Evolutionary conservation across 2,797 vertebrate genomes (phyloP), one percentile per base, ranked within the genome.

Genomic region (Tenualosa thibaudeaui): DNA sequence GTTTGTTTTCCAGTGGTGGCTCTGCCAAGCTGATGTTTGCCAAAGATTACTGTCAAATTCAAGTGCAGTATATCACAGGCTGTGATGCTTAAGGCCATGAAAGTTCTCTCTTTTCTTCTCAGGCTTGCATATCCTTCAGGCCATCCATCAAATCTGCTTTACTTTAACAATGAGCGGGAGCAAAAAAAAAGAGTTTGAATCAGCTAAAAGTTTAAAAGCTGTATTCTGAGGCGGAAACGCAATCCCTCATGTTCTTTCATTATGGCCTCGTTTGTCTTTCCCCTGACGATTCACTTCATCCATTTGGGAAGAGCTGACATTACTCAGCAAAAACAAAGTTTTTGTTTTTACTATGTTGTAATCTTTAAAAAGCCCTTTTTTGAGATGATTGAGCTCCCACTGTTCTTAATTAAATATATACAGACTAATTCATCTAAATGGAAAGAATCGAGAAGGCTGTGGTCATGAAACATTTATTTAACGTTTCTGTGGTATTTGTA

Each of bases 201-300:
- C 94, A 91, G 93, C 92, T 94, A 92, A 94, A 93, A 93, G 88
- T 94, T 93, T 93, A 92, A 93, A 93, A 93, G 91, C 91, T 91
- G 93, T 91, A 91, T 91, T 91, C 90, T 92, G 81, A 92, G 91
- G 91, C 88, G 87, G 90, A 93, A 93, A 94, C 89, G 91, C 87
- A 90, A 93, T 92, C 91, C 88, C 86, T 88, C 85, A 82, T 87
- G 81, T 82, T 26, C 81, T 87, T 91, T 91, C 87, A 50, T 89
- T 89, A 86, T 15, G 22, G 86, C 83, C 89, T 90, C 86, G 89
- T 93, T 91, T 81, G 89, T 93, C 90, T 91, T 86, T 81, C 83
- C 71, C 60, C 31, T 81, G 85, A 83, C 82, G 37, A 71, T 87
- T 82, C 58, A 82, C 56, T 71, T 88, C 54, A 68, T 85, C 51